Conservation (phyloP, 2,113 vertebrate genomes). For the Paraplagusia blochii region DNA sequence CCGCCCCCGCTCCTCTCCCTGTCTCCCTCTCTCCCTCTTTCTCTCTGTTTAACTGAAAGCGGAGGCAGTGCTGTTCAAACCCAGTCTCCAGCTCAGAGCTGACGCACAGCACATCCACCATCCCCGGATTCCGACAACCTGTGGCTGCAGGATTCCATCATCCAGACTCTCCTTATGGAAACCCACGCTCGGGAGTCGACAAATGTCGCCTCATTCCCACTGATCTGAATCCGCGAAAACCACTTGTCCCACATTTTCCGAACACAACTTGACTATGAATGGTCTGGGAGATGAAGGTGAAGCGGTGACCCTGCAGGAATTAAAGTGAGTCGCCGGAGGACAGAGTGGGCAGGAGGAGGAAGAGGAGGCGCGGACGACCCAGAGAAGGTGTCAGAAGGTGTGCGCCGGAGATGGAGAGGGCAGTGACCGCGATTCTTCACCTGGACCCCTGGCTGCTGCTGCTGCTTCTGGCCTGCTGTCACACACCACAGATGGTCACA, state of each 20-base stretch:
- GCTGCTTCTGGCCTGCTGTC: constrained; percentile 48
- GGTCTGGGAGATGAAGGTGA: constrained; percentile 15
- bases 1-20: too few species aligned
- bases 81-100: neutral
- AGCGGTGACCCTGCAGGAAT: constrained; percentile 30
- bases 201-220: too few species aligned
- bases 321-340: constrained; percentile 21
- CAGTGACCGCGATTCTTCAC: constrained; percentile 48
- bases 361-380: constrained; percentile 13
- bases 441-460: constrained; percentile 52
- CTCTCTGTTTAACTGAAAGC: too few species aligned
- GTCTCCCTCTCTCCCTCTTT: too few species aligned
- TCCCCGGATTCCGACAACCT: constrained; percentile 42
- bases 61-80: too few species aligned
- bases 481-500: constrained; percentile 36
- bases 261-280: too few species aligned
- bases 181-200: too few species aligned
- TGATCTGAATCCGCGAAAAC: neutral
- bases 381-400: neutral
- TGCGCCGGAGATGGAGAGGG: constrained; percentile 23
- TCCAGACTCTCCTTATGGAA: too few species aligned
- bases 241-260: constrained; percentile 41
- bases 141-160: constrained; percentile 24
- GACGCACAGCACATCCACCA: constrained; percentile 7
- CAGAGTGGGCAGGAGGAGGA: neutral